phyloP scores from a whole-genome alignment of 2,797 vertebrate genomes.

The Pteronotus mesoamericanus region DNA sequence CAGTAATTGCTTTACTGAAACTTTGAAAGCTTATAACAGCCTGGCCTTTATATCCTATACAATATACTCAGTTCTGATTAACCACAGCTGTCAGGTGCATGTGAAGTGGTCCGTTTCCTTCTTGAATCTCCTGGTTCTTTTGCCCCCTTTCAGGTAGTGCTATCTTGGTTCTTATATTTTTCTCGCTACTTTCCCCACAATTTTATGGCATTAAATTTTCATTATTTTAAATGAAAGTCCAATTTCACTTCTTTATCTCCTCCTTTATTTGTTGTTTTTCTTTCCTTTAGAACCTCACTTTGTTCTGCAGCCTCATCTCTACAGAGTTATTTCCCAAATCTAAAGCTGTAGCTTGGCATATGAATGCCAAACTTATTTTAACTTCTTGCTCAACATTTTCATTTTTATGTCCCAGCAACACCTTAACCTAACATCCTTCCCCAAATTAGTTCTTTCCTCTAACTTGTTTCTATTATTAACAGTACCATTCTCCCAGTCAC shows the following conservation, averaged over 20 bases:
- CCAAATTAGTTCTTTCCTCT: constrained; percentile 22
- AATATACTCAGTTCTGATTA: neutral
- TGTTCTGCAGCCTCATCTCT: neutral
- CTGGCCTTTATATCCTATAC: neutral
- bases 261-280: neutral
- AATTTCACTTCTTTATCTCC: neutral
- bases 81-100: neutral
- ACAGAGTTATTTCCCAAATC: neutral
- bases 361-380: neutral
- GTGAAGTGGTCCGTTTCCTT: neutral
- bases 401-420: neutral
- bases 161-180: neutral
- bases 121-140: neutral
- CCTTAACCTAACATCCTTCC: constrained; percentile 18
- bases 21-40: neutral
- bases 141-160: neutral
- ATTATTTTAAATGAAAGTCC: neutral
- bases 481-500: neutral
- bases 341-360: neutral
- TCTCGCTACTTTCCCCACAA: neutral
- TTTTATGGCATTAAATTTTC: neutral
- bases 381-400: neutral
- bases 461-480: constrained; percentile 40
- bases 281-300: neutral
- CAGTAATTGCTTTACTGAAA: neutral